These are phyloP conservation scores for Fopius arisanus DNA, from an alignment of 1,140 invertebrate species.

Conservation along the genomic window DNA sequence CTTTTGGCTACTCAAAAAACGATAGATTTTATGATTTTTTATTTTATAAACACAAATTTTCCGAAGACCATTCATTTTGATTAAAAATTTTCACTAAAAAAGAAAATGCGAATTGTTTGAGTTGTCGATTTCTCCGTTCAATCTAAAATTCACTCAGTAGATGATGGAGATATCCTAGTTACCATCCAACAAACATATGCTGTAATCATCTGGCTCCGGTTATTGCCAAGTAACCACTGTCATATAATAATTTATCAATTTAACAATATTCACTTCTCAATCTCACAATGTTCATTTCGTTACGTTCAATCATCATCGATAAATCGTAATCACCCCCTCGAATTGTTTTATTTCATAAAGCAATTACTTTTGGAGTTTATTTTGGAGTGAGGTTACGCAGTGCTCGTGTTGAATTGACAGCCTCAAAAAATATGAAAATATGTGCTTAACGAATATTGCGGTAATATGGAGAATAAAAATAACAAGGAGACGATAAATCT, in stretches of 20 bases:
- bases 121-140: background rate
- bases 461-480: conserved; percentile 61
- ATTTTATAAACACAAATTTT: no score
- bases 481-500: conserved; percentile 73
- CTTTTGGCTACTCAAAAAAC: no score
- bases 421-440: background rate
- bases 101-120: background rate
- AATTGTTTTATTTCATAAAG: background rate
- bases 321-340: background rate
- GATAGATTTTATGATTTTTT: no score
- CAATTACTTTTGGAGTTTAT: background rate
- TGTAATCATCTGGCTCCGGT: no score
- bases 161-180: background rate
- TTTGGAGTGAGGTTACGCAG: background rate
- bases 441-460: background rate
- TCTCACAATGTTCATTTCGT: background rate
- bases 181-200: no score
- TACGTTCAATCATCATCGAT: background rate
- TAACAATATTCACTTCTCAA: background rate
- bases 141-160: background rate
- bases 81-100: background rate
- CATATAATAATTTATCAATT: background rate
- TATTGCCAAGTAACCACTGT: no score
- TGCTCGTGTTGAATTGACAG: background rate
- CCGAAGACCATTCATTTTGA: no score